Conservation (phyloP, 2,113 vertebrate genomes). For the Phylloscopus trochiloides region DNA sequence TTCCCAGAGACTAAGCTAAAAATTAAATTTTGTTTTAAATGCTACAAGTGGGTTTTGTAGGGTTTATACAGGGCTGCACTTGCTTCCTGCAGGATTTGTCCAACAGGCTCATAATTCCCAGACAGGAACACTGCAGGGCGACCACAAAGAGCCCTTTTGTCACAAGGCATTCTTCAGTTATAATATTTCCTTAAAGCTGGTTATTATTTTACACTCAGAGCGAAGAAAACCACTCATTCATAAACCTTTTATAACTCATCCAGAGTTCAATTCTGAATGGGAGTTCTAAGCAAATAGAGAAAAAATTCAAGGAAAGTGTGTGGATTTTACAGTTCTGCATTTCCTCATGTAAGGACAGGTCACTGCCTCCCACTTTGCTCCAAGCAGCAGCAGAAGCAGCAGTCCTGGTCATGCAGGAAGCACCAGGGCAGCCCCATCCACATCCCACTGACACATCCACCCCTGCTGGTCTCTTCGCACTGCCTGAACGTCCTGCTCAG, state of each 20-base stretch:
- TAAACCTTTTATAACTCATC: background rate
- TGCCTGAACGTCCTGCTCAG: rapidly evolving
- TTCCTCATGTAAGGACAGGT: rapidly evolving
- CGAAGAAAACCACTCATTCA: background rate
- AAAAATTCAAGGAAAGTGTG: background rate
- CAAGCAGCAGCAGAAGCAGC: background rate
- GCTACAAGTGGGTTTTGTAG: background rate
- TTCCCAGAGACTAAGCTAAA: background rate
- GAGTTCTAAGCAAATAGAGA: background rate
- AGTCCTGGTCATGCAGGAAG: background rate
- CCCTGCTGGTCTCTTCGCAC: background rate
- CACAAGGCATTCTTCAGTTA: background rate
- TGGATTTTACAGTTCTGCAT: background rate
- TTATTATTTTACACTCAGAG: background rate
- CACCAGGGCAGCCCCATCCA: background rate
- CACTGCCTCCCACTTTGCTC: background rate
- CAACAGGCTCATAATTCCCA: background rate
- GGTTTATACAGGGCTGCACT: background rate
- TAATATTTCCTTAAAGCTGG: background rate
- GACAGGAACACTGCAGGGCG: background rate
- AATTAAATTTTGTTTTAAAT: background rate
- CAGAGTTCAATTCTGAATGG: background rate
- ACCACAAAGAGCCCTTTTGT: background rate
- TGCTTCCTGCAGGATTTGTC: background rate
- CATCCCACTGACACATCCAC: background rate